Conservation (phyloP, 2,797 vertebrate species). For the Meriones psammophilus region DNA sequence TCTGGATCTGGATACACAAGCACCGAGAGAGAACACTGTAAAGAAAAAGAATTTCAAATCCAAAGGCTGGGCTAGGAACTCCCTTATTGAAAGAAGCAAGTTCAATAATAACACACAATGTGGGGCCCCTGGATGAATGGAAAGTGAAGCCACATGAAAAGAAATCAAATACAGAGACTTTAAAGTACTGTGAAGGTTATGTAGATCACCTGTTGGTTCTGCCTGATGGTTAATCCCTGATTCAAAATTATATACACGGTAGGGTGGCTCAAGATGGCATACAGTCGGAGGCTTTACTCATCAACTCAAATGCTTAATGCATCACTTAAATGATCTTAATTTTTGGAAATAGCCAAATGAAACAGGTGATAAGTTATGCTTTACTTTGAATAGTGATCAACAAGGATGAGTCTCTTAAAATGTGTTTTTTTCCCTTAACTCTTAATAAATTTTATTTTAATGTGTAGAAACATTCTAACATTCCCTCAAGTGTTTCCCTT, state of each 20-base stretch:
- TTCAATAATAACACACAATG: neutral
- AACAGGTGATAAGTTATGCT: constrained; percentile 49
- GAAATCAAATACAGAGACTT: neutral
- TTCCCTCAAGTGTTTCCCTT: constrained; percentile 27
- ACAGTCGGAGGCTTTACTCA: constrained; percentile 29
- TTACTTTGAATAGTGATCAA: constrained; percentile 47
- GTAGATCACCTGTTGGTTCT: neutral
- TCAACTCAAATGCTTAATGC: constrained; percentile 6
- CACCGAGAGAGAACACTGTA: neutral
- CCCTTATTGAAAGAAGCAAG: neutral
- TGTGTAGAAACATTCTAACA: constrained; percentile 49
- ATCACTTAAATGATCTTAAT: constrained; percentile 45
- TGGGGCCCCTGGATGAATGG: neutral
- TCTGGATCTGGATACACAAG: constrained; percentile 7
- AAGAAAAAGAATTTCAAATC: constrained; percentile 19
- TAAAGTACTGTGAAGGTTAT: neutral
- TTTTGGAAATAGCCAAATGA: constrained; percentile 52
- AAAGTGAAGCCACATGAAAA: constrained; percentile 20
- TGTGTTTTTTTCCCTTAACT: constrained; percentile 36
- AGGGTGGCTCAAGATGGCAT: neutral
- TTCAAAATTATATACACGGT: neutral
- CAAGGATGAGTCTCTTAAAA: constrained; percentile 30
- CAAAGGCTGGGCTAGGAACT: neutral
- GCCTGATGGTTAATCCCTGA: neutral
- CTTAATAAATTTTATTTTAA: constrained; percentile 36